Conservation (phyloP, 2,888 invertebrate species). For the Pegoplata infirma region DNA sequence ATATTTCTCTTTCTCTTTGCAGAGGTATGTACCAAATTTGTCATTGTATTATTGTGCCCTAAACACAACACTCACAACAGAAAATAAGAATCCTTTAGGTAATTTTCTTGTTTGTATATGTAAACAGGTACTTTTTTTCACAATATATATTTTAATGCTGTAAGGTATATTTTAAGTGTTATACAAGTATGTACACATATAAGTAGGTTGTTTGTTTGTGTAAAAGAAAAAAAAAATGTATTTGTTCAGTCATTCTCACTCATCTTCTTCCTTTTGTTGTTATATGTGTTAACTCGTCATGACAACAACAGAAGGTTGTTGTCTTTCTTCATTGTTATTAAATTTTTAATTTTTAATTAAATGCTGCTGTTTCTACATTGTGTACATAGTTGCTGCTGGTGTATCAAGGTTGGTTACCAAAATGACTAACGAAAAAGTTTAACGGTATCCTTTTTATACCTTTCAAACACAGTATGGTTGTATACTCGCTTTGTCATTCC, state of each 20-base stretch:
- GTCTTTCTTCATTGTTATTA: constrained; percentile 35
- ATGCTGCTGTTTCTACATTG: constrained; percentile 20
- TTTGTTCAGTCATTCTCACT: background rate
- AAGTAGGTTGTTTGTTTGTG: background rate
- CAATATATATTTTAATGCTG: constrained; percentile 16
- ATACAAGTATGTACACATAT: background rate
- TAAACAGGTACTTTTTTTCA: constrained; percentile 17
- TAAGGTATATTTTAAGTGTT: constrained; percentile 36
- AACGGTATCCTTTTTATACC: too few relatives aligned
- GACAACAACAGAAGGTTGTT: constrained; percentile 16
- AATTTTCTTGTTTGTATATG: constrained; percentile 28
- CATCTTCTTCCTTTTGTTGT: constrained; percentile 11
- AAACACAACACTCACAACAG: background rate
- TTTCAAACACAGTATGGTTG: too few relatives aligned
- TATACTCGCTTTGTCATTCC: too few relatives aligned
- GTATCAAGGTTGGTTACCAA: too few relatives aligned
- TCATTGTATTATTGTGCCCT: constrained; percentile 4
- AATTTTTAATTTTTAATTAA: constrained; percentile 47
- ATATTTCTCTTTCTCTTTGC: constrained; percentile 25
- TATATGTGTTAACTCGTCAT: constrained; percentile 33
- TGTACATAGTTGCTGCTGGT: background rate
- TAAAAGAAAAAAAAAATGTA: background rate
- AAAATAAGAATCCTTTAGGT: constrained; percentile 37
- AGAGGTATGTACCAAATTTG: constrained; percentile 18
- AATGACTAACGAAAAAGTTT: too few relatives aligned